Base-by-base conservation (phyloP, 1,140 invertebrate species). In the Telenomus remus region DNA sequence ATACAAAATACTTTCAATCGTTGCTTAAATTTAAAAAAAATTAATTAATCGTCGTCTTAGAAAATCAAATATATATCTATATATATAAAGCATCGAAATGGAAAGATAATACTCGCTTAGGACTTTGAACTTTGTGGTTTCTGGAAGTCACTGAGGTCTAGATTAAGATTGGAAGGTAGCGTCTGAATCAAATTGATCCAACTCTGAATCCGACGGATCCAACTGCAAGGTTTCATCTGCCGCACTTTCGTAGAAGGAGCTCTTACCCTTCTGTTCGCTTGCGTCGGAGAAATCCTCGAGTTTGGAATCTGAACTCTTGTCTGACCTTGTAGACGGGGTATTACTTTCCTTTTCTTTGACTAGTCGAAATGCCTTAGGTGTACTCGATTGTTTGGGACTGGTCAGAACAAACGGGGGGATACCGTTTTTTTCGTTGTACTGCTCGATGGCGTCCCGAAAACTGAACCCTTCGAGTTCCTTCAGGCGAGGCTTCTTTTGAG, bases 361-460 rank as follows among this genome's bases (percentile, higher is more conserved):
- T 39, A 39, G 9, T 44, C 13, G 11, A 19, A 49, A 49, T 11
- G 34, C 4, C 19, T 66, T 68, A 37, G 64, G 64, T n/a, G 64
- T 68, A 35, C 54, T 66, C 3, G 63, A 66, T 5, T 39, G 37
- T 11, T 15, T 39, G 0, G 61, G 51, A 15, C 5, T n/a, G 1
- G 4, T 4, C 4, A 50, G 13, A 2, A 13, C 48, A 4, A 68
- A 39, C 5, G 53, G 13, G 0, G 5, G 0, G 7, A 53, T 53
- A 10, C 33, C n/a, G n/a, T 69, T 59, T 9, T 39, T 46, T 35
- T 53, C n/a, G 14, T 70, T 70, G 11, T 70, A 61, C 6, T 55
- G 9, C 15, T 63, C 13, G 19, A 75, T 42, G 7, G 64, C 44
- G 12, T 75, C 47, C 7, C 34, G 46, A 33, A 68, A 59, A 44